Evolutionary conservation across 2,113 vertebrate species (phyloP).

Genomic region (Shinisaurus crocodilurus): DNA sequence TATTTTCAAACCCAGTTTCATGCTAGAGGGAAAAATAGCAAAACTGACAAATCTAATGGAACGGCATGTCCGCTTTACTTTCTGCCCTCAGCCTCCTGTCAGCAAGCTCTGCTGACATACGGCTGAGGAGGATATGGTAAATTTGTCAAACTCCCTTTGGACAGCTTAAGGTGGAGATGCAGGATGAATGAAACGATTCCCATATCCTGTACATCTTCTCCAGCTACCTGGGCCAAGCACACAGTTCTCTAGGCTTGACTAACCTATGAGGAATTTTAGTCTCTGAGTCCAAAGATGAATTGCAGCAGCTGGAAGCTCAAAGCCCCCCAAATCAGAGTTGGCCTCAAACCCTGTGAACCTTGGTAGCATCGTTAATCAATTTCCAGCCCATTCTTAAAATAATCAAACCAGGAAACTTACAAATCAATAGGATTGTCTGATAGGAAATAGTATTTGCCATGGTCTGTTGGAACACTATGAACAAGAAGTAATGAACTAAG

Average conservation of each 20-base stretch:
- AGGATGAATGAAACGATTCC: not conserved
- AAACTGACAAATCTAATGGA: not conserved
- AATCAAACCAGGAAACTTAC: not conserved
- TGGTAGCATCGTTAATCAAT: not conserved
- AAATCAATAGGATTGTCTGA: not conserved
- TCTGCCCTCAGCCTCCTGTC: not conserved
- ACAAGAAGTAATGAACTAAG: constrained; percentile 8
- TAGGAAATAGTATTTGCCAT: not conserved
- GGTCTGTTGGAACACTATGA: not conserved
- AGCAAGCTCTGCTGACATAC: not conserved
- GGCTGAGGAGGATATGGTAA: not conserved
- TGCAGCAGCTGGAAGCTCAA: not conserved
- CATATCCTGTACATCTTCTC: not conserved
- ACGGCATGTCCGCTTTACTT: not conserved
- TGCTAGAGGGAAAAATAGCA: not conserved
- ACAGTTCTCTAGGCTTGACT: not conserved
- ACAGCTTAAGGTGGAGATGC: not conserved
- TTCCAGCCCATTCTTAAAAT: not conserved
- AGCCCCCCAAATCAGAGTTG: not conserved
- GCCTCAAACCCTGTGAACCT: not conserved
- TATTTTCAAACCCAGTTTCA: not conserved
- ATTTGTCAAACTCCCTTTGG: not conserved
- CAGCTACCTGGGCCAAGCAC: not conserved
- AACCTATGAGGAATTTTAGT: not conserved
- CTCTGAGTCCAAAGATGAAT: not conserved